These are phyloP conservation scores for Ariopsis seemanni DNA, from an alignment of 2,113 vertebrate genomes.

Conservation along the genomic window DNA sequence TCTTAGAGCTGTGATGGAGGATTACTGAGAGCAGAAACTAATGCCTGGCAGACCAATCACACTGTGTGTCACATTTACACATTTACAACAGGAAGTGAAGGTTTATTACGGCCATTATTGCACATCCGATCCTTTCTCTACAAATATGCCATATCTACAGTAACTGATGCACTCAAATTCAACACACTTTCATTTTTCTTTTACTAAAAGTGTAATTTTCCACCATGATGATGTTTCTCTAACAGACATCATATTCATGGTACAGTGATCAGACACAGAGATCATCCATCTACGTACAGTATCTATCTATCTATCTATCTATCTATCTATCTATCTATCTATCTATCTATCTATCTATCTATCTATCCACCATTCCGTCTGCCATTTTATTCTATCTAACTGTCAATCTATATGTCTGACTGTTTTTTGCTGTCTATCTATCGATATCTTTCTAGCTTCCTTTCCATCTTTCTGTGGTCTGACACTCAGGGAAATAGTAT, in stretches of 20 bases:
- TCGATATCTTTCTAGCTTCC: neutral
- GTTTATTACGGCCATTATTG: neutral
- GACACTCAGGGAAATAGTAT: no score
- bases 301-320: no score
- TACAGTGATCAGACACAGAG: neutral
- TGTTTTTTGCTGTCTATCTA: neutral
- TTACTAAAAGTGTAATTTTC: neutral
- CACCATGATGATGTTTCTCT: neutral
- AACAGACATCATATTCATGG: neutral
- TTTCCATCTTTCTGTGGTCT: neutral
- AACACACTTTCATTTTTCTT: neutral
- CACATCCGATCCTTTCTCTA: neutral
- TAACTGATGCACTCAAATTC: neutral
- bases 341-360: neutral
- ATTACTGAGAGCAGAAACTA: conserved; percentile 27
- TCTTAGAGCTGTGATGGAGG: conserved; percentile 23
- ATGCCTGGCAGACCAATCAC: conserved; percentile 2
- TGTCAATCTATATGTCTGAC: neutral
- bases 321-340: neutral
- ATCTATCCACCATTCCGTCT: neutral
- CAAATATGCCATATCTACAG: neutral
- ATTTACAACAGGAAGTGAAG: conserved; percentile 20
- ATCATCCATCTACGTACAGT: neutral
- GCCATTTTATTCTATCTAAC: neutral
- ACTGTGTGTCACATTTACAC: conserved; percentile 15